Percentiles rank a stretch among this genome's conserved stretches.
Evolutionary conservation across 1,140 invertebrate species (phyloP).

Genomic region (Ericerus pela): DNA sequence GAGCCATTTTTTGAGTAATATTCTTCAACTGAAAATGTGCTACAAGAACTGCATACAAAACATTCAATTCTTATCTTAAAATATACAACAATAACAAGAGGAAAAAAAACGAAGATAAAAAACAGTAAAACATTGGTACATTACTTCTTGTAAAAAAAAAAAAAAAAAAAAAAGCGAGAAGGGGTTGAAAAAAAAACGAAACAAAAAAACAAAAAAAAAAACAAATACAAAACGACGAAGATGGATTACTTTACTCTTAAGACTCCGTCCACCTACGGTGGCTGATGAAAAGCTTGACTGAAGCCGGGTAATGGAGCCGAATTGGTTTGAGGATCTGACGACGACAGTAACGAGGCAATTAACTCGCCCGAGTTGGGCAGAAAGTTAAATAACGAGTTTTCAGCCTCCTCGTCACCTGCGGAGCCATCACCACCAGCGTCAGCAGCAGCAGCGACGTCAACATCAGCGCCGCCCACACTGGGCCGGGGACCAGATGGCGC

Average conservation of each 20-base stretch:
- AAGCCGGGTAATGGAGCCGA: slow-evolving; percentile 20
- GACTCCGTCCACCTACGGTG: slow-evolving; percentile 12
- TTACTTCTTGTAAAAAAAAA: too few relatives aligned
- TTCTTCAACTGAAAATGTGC: too few relatives aligned
- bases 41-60: too few relatives aligned
- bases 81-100: too few relatives aligned
- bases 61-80: too few relatives aligned
- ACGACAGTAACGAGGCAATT: slow-evolving; percentile 12
- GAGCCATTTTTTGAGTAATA: too few relatives aligned
- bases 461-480: neutral
- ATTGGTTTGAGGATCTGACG: slow-evolving; percentile 15
- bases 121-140: too few relatives aligned
- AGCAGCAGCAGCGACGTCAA: neutral
- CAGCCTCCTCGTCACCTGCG: slow-evolving; percentile 5
- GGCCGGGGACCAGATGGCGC: slow-evolving; percentile 2
- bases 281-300: slow-evolving; percentile 23
- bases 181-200: neutral
- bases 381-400: slow-evolving; percentile 1
- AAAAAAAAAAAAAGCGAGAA: neutral
- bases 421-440: slow-evolving; percentile 3
- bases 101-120: too few relatives aligned
- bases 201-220: slow-evolving; percentile 3
- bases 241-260: neutral
- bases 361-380: slow-evolving; percentile 15
- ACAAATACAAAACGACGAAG: neutral